Base-by-base conservation (phyloP, 2,797 vertebrate species). In the Coregonus suidteri region DNA sequence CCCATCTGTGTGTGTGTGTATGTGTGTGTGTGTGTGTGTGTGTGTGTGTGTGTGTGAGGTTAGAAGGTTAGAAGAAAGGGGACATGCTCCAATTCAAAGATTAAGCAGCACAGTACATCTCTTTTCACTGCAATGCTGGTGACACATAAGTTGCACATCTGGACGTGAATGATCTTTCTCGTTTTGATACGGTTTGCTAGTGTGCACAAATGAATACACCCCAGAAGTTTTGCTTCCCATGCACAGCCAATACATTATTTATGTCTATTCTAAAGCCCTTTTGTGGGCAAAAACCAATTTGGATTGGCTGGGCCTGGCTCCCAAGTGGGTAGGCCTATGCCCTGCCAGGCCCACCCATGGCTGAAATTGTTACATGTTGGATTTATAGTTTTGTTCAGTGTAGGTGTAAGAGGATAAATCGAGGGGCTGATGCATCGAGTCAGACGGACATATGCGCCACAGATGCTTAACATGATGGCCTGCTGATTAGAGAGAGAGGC, bases 371-470 rank as follows among this genome's bases (percentile, higher is more conserved):
- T 47, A 7, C 7, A 41, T 41, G 41, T 41, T 41, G 41, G 7
- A 47, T 47, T 47, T 47, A 47, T 47, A 47, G 9, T 47, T 47
- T 47, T 13, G 41, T 47, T 47, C 41, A 47, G 14, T 68, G 66
- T 34, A 68, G 13, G 47, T 75, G 76, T 68, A 16, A 71, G 76
- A 77, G 78, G n/a, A 74, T 71, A 71, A 68, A 64, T 9, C 11
- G 18, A 64, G 9, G 59, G 59, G 59, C 59, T 25, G n/a, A 9
- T 64, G n/a, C 59, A 54, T n/a, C n/a, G 74, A 18, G 70, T 20
- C 5, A 70, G 71, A 79, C 88, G 84, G 82, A 86, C 84, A 81
- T 88, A 86, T 18, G 51, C 13, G 47, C 66, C 90, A 91, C 83
- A 89, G 87, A 54, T 77, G 47, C 62, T 18, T 18, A 11, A 74